phyloP scores from a whole-genome alignment of 2,888 invertebrate species.

The Athalia cordata region DNA sequence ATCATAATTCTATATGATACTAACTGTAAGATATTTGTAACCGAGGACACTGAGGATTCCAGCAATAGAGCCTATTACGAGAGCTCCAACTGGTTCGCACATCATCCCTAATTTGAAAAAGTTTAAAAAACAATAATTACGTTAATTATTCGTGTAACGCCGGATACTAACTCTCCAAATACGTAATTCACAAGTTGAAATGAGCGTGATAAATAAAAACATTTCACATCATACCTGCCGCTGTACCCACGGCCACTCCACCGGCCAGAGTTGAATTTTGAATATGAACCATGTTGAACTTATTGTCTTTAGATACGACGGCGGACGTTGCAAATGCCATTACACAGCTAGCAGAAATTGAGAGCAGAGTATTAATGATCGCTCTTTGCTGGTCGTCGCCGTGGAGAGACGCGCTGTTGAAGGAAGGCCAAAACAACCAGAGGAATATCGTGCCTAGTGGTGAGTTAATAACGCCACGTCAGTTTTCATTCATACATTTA shows the following conservation, averaged over 20 bases:
- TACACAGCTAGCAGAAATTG: slow-evolving; percentile 88
- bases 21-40: slow-evolving; percentile 85
- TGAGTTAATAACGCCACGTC: background rate
- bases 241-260: slow-evolving; percentile 93
- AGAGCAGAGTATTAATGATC: slow-evolving; percentile 94
- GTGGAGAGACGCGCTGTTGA: slow-evolving; percentile 89
- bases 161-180: too few species aligned
- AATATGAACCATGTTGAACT: slow-evolving; percentile 93
- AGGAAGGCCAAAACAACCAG: slow-evolving; percentile 98
- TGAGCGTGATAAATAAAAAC: slow-evolving; percentile 20
- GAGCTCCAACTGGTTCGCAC: slow-evolving; percentile 88
- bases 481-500: background rate
- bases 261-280: slow-evolving; percentile 96
- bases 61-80: slow-evolving; percentile 86
- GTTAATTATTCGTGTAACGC: background rate
- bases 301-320: slow-evolving; percentile 82
- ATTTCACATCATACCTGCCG: slow-evolving; percentile 73
- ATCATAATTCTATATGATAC: slow-evolving; percentile 56
- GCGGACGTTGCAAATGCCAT: slow-evolving; percentile 90
- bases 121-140: background rate
- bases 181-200: too few species aligned
- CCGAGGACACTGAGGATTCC: slow-evolving; percentile 88
- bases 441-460: slow-evolving; percentile 89
- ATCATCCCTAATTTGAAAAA: slow-evolving; percentile 75
- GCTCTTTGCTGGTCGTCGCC: slow-evolving; percentile 87